Percentiles rank a stretch among this genome's conserved stretches.
These are phyloP conservation scores for Drosophila pachea DNA, from an alignment of 1,140 invertebrate species.

Conservation along the genomic window DNA sequence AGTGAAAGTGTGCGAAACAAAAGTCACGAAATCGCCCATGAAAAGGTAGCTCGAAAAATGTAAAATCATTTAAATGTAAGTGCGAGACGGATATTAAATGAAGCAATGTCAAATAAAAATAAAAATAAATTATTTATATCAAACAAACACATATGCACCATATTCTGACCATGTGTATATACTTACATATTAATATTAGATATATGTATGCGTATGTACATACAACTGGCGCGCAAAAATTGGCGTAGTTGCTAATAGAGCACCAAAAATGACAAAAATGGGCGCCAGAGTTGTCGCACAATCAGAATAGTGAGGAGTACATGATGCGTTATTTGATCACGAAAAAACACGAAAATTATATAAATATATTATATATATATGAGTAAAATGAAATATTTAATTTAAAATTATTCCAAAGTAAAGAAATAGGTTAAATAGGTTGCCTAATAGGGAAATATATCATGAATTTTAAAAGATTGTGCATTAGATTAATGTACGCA, in stretches of 20 bases:
- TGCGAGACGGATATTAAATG: constrained; percentile 14
- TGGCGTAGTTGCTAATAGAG: constrained; percentile 42
- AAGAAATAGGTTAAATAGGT: too few relatives aligned
- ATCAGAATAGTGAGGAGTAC: constrained; percentile 23
- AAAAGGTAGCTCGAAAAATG: constrained; percentile 37
- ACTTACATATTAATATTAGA: constrained; percentile 34
- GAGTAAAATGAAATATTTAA: not conserved
- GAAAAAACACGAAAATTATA: constrained; percentile 3
- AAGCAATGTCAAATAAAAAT: not conserved
- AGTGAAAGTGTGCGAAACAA: constrained; percentile 48
- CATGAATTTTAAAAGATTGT: not conserved
- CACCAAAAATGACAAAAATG: constrained; percentile 71
- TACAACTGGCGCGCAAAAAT: constrained; percentile 63
- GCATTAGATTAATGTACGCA: not conserved
- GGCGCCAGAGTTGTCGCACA: constrained; percentile 67
- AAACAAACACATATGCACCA: constrained; percentile 4
- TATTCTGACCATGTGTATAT: not conserved
- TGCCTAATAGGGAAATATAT: not conserved
- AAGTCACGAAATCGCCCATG: constrained; percentile 33
- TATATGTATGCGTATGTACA: constrained; percentile 38
- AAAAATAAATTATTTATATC: not conserved
- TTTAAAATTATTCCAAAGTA: too few relatives aligned
- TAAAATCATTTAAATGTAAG: constrained; percentile 43
- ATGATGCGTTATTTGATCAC: constrained; percentile 11
- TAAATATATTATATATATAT: not conserved